Evolutionary conservation across 2,888 invertebrate genomes (phyloP), one percentile per base, ranked within the genome.

Genomic region (Hydroisotoma schaefferi): DNA sequence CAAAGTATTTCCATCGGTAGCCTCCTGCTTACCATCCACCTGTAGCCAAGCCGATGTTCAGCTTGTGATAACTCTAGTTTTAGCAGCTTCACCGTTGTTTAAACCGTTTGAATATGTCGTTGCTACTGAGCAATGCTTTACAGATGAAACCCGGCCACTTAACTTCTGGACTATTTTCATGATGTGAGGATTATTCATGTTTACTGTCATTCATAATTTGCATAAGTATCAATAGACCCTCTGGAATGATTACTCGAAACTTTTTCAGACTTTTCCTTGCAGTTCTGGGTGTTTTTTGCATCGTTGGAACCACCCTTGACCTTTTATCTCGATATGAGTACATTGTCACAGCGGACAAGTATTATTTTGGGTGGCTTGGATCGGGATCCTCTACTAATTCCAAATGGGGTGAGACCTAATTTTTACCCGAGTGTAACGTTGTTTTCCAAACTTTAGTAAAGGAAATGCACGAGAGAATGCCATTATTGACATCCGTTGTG

Each of bases 11-110:
- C 58, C 62, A 12, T 55, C 62, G 15, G 47, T 62, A 5, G 62
- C 58, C 4, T 47, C 62, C 10, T 69, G 69, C 40, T 55, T 63
- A 26, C 69, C 69, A 10, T 65, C 67, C 6, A 57, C 67, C 8
- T 69, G 69, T 43, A 56, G 61, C 2, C 53, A 63, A 4, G 5
- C 52, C n/a, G 70, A 70, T 33, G 60, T 62, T 2, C 53, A 59
- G 10, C 18, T 43, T 15, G 49, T 69, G 22, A 18, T 63, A 1
- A 38, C 27, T 0, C 26, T 46, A 12, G 49, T 64, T 28, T 55
- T 62, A 20, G 3, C 4, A 8, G 15, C 40, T 4, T 8, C 40
- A 5, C n/a, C 15, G 5, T 5, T 40, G 40, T 10, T 55, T 3
- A 60, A 55, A 23, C 23, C 59, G n/a, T 62, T 52, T 29, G 22